A percentile compares a stretch with the other conserved stretches of the same genome.
phyloP scores from a whole-genome alignment of 1,140 invertebrate genomes.

The Psilanteris sp. region DNA sequence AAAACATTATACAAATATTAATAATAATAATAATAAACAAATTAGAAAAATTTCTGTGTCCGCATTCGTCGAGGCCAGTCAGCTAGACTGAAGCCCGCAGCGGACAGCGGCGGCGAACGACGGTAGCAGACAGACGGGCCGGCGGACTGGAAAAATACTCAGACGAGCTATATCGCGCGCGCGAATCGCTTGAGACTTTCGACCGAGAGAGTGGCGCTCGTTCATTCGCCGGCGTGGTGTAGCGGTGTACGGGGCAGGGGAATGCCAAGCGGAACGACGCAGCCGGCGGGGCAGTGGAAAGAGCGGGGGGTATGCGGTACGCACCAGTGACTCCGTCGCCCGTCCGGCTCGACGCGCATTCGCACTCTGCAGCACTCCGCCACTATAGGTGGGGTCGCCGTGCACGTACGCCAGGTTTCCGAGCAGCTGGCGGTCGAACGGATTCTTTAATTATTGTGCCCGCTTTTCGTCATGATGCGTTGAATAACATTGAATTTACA shows the following conservation, averaged over 20 bases:
- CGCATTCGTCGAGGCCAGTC: neutral
- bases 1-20: too few species aligned
- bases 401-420: constrained; percentile 14
- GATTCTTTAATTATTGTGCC: neutral
- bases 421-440: constrained; percentile 16
- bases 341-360: constrained; percentile 12
- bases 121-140: constrained; percentile 12
- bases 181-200: too few species aligned
- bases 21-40: neutral
- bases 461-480: neutral
- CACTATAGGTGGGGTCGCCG: constrained; percentile 15
- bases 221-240: constrained; percentile 13
- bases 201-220: constrained; percentile 2
- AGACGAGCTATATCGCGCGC: constrained; percentile 7
- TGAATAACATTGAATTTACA: too few species aligned
- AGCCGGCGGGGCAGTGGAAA: constrained; percentile 28
- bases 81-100: neutral
- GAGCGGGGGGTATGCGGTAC: constrained; percentile 17
- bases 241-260: neutral
- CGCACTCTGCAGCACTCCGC: constrained; percentile 1
- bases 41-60: neutral
- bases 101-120: neutral
- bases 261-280: constrained; percentile 1
- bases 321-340: constrained; percentile 4
- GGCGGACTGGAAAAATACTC: constrained; percentile 23